Base-by-base conservation (phyloP, 2,797 vertebrate species). In the Cirrhinus mrigala region DNA sequence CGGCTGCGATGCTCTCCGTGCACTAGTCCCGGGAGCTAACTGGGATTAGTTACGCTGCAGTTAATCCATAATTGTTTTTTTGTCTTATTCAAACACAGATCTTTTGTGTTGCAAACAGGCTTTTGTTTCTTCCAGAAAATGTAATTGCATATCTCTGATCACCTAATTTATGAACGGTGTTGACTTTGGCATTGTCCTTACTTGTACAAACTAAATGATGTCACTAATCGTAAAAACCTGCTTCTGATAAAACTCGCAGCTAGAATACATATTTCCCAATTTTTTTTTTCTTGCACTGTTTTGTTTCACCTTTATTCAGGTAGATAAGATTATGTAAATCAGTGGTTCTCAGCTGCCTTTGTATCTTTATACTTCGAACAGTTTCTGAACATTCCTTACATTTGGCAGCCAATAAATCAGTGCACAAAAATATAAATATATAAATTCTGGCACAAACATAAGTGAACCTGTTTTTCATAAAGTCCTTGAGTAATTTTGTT, bases 21-120 rank as follows among this genome's bases (percentile, higher is more conserved):
- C 58, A 79, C 87, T 87, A 78, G 60, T 84, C 85, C 87, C 80
- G 62, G 52, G 82, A 90, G 89, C 86, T 86, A 82, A 68, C 60
- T 75, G 56, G 89, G 91, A 93, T 93, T 91, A 92, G 92, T 91
- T 89, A 89, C 83, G 85, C 85, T 75, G 22, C 81, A 68, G 87
- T 91, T 88, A 86, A 90, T 88, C 87, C 89, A 78, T 86, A 87
- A 91, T 87, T 87, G 88, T 58, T 86, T 29, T 29, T 0, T 84
- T 87, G 88, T 90, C 91, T 88, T 81, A 66, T 79, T 69, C 37
- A 79, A 85, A 90, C 87, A 86, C 62, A 84, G 87, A 92, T 93
- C 90, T 85, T 87, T 87, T 89, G 40, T 52, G 68, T 79, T 91
- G 84, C 69, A 69, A 86, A 80, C 66, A 64, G 48, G 75, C 87